Conservation (phyloP, 2,113 vertebrate species). For the Lasiurus cinereus region DNA sequence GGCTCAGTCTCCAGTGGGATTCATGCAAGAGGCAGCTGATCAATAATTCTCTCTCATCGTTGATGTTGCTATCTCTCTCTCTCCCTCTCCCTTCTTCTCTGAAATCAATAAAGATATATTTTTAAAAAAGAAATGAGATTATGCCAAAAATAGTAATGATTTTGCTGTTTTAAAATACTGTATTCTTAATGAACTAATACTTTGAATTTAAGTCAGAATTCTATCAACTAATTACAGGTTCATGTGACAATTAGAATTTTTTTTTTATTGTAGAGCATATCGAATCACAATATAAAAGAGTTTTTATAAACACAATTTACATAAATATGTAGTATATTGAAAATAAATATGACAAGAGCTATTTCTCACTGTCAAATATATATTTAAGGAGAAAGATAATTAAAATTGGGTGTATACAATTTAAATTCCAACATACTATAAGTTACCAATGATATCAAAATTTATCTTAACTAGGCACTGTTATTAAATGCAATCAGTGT, state of each 20-base stretch:
- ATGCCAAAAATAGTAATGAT: background rate
- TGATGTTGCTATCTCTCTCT: too few relatives aligned
- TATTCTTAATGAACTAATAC: background rate
- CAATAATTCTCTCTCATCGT: too few relatives aligned
- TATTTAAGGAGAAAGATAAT: background rate
- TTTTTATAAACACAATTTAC: background rate
- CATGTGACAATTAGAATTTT: background rate
- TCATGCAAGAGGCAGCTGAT: too few relatives aligned
- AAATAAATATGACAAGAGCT: background rate
- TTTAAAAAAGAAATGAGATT: background rate
- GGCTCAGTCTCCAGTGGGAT: too few relatives aligned
- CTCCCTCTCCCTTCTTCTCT: too few relatives aligned
- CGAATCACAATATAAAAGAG: background rate
- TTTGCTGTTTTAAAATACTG: background rate
- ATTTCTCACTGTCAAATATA: background rate
- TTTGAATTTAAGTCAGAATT: slow-evolving; percentile 4
- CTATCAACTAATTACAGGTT: background rate
- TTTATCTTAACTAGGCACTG: background rate
- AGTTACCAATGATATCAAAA: background rate
- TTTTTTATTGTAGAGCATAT: background rate
- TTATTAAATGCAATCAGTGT: background rate
- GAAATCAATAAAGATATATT: too few relatives aligned
- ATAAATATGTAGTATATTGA: background rate
- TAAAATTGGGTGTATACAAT: background rate
- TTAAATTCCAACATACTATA: slow-evolving; percentile 8